These are phyloP conservation scores for Drosophila peninsularis DNA, from an alignment of 2,888 invertebrate genomes.

Conservation along the genomic window DNA sequence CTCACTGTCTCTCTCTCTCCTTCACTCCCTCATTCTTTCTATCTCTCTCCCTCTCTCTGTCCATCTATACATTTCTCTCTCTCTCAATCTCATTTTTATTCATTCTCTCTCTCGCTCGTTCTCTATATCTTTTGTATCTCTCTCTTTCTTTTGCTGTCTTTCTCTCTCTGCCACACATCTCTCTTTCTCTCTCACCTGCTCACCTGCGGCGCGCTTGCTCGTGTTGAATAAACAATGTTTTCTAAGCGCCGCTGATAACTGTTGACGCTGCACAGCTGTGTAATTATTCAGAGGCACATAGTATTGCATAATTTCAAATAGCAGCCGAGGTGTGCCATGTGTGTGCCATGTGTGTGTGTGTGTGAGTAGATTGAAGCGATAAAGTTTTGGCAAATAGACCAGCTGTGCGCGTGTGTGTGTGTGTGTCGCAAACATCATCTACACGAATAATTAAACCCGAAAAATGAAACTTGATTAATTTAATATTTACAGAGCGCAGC, in stretches of 20 bases:
- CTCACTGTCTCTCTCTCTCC: too few species aligned
- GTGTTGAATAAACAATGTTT: slow-evolving; percentile 7
- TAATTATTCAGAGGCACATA: slow-evolving; percentile 11
- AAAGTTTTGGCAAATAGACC: slow-evolving; percentile 29
- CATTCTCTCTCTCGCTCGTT: too few species aligned
- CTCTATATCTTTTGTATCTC: too few species aligned
- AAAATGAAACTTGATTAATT: slow-evolving; percentile 74
- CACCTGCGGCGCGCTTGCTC: background rate
- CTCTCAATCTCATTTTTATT: too few species aligned
- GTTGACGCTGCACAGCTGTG: slow-evolving; percentile 6
- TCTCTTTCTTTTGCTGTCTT: background rate
- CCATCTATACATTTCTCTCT: too few species aligned
- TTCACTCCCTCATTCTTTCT: too few species aligned
- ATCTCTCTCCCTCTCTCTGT: too few species aligned
- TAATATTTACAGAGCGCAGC: slow-evolving; percentile 59
- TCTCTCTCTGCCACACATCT: background rate
- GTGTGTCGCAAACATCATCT: slow-evolving; percentile 28
- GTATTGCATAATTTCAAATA: slow-evolving; percentile 20
- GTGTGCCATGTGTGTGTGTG: background rate
- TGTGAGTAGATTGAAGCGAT: slow-evolving; percentile 7
- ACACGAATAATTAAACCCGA: slow-evolving; percentile 64
- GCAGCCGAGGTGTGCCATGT: background rate
- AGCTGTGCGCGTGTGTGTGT: background rate
- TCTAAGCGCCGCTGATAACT: background rate
- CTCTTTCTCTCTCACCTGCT: background rate